Evolutionary conservation across 2,113 vertebrate species (phyloP).

Genomic region (Sebastes schlegelii): DNA sequence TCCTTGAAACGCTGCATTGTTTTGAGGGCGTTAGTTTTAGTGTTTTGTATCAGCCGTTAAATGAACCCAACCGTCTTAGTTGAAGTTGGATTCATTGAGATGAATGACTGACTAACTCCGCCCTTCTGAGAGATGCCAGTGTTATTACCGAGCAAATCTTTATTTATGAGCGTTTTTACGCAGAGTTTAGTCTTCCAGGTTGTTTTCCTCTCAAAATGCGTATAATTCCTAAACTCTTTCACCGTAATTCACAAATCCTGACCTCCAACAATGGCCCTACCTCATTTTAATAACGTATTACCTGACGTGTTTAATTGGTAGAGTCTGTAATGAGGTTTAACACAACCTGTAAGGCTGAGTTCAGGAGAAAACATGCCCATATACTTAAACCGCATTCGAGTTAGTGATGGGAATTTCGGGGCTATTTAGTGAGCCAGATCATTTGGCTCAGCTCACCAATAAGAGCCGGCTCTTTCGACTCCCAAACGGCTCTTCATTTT

Average conservation of each 20-base stretch:
- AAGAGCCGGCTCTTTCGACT: too few species aligned
- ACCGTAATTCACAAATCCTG: too few species aligned
- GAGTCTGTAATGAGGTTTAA: rapidly evolving
- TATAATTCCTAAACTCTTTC: neutral
- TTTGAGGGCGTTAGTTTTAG: neutral
- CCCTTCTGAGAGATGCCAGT: neutral
- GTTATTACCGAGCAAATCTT: rapidly evolving
- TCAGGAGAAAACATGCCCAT: neutral
- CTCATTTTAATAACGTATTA: too few species aligned
- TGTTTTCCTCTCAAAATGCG: neutral
- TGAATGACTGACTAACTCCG: neutral
- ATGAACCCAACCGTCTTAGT: neutral
- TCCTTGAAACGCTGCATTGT: neutral
- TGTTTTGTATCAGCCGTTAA: neutral
- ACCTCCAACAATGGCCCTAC: rapidly evolving
- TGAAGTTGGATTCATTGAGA: neutral
- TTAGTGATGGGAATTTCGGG: too few species aligned
- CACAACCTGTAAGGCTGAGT: neutral
- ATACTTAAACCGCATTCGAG: too few species aligned
- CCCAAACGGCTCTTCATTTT: too few species aligned
- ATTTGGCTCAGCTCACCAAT: too few species aligned
- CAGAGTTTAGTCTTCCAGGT: slow-evolving; percentile 17
- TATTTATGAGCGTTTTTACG: rapidly evolving
- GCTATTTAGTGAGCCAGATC: too few species aligned
- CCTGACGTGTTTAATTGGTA: rapidly evolving